Evolutionary conservation across 2,797 vertebrate species (phyloP).

Genomic region (Platalea minor): DNA sequence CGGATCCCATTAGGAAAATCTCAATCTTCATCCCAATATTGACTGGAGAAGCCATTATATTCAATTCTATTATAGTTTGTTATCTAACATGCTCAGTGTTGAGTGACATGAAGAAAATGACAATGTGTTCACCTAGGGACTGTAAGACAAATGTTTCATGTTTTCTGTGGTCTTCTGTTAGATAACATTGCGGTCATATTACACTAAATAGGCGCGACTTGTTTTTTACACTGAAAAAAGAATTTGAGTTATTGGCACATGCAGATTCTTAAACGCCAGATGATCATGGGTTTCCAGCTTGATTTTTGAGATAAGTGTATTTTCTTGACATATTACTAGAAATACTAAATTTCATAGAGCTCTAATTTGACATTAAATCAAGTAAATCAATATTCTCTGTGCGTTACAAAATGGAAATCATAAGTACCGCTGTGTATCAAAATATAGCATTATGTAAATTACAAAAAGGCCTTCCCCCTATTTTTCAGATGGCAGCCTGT

Average conservation of each 20-base stretch:
- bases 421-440: not conserved
- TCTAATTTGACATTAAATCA: not conserved
- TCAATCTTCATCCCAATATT: not conserved
- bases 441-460: not conserved
- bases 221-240: not conserved
- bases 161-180: not conserved
- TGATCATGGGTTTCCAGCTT: not conserved
- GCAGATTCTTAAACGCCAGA: not conserved
- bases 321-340: not conserved
- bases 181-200: not conserved
- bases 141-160: slow-evolving; percentile 11
- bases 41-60: slow-evolving; percentile 26
- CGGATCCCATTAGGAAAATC: not conserved
- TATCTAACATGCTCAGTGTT: slow-evolving; percentile 2
- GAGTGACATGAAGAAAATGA: slow-evolving; percentile 43
- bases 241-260: not conserved
- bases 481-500: not conserved
- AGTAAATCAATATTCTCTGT: not conserved
- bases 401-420: not conserved
- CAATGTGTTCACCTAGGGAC: slow-evolving; percentile 5
- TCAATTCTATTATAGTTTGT: slow-evolving; percentile 8
- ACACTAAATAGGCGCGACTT: not conserved
- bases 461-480: not conserved
- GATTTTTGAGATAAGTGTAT: not conserved
- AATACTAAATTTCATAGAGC: not conserved